Base-by-base conservation (phyloP, 2,888 invertebrate species). In the Mylabris sibirica region DNA sequence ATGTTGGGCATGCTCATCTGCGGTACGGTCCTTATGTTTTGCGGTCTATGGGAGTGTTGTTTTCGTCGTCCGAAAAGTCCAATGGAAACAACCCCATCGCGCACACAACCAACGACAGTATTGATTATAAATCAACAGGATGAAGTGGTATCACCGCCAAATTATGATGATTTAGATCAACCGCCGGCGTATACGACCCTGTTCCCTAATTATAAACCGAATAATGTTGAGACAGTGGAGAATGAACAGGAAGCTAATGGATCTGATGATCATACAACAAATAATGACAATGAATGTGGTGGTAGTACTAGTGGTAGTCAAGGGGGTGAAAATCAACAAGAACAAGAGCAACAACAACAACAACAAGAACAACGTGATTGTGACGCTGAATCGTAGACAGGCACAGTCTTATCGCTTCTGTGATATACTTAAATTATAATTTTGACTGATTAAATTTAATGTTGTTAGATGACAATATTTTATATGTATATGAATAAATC, bases 1-100 rank as follows among this genome's bases (percentile, higher is more conserved):
- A 90, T 92, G 82, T 87, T 92, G 65, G 91, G 91, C 63, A 91
- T 91, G 89, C 84, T 92, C 49, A 87, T 91, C 73, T 91, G 91
- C 80, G 91, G 91, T 24, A 89, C 90, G 12, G 89, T 91, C 53
- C 86, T 92, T 76, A 88, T 91, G 85, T 89, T 92, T 83, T 92
- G 91, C 77, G 87, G 91, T 20, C 86, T 91, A 73, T 91, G 91
- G 91, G 91, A 86, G 70, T 86, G 85, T 72, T 85, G 84, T 72
- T 84, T 83, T 69, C 87, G 78, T 83, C 87, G 35, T 84, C 88
- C 44, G 84, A 87, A 62, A 76, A 72, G 77, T 63, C 77, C 70
- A 53, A 74, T 70, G 26, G 79, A 73, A 66, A 71, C 70, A 22
- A 76, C 66, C 41, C 71, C 73, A 22, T 53, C 68, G n/a, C 49